These are phyloP conservation scores for Drosophila mauritiana DNA, from an alignment of 1,140 invertebrate species.

Conservation along the genomic window DNA sequence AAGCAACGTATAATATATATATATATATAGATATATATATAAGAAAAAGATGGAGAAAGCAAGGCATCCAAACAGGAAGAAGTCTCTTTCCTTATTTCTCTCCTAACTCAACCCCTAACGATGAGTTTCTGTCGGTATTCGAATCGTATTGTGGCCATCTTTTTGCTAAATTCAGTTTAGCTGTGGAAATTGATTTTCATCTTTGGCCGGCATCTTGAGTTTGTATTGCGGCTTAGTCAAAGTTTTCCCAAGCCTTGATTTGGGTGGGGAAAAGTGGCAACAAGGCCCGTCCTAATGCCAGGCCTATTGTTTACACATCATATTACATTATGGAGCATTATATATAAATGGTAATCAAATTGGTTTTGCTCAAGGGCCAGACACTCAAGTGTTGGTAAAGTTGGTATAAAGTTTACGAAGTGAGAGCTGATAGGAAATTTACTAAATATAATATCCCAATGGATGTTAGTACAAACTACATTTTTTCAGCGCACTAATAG, in stretches of 20 bases:
- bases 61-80: constrained; percentile 31
- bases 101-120: constrained; percentile 28
- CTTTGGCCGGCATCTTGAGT: constrained; percentile 68
- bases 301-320: constrained; percentile 51
- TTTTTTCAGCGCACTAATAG: too few relatives aligned
- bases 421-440: too few relatives aligned
- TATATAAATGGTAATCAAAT: constrained; percentile 47
- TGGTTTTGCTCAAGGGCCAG: constrained; percentile 28
- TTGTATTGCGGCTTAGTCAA: constrained; percentile 44
- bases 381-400: constrained; percentile 13
- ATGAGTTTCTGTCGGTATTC: constrained; percentile 23
- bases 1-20: constrained; percentile 6
- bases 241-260: constrained; percentile 38
- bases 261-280: constrained; percentile 11
- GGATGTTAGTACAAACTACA: too few relatives aligned
- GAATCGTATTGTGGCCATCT: constrained; percentile 59
- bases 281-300: constrained; percentile 38
- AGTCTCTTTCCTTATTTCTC: constrained; percentile 8
- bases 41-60: not conserved
- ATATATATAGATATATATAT: constrained; percentile 5
- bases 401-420: constrained; percentile 9
- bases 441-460: too few relatives aligned
- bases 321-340: constrained; percentile 53
- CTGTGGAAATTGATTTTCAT: constrained; percentile 78
- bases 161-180: constrained; percentile 61